These are phyloP conservation scores for Chromobotia macracanthus DNA, from an alignment of 2,797 vertebrate species.

Conservation along the genomic window DNA sequence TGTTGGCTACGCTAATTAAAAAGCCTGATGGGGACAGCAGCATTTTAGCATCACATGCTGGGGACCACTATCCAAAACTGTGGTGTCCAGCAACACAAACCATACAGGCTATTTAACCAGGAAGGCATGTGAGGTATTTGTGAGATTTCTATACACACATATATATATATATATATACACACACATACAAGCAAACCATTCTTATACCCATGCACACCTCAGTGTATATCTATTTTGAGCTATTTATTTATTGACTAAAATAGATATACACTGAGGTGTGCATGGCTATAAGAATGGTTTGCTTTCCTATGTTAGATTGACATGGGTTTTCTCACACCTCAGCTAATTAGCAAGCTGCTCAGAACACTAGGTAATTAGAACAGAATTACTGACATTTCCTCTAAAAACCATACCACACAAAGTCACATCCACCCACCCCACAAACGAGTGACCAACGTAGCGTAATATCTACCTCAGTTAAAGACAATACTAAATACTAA, in stretches of 20 bases:
- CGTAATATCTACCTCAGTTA: background rate
- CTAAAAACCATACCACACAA: constrained; percentile 57
- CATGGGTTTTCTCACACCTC: constrained; percentile 67
- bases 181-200: too few species aligned
- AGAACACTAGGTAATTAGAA: constrained; percentile 74
- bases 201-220: too few species aligned
- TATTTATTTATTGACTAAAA: too few species aligned
- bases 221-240: too few species aligned
- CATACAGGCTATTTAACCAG: background rate
- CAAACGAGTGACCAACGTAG: constrained; percentile 40
- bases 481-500: background rate
- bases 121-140: too few species aligned
- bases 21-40: background rate
- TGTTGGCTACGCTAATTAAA: background rate
- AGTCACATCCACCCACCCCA: constrained; percentile 40
- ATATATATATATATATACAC: too few species aligned
- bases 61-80: background rate
- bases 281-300: constrained; percentile 45
- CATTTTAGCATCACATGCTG: background rate
- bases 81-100: background rate
- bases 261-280: background rate
- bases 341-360: constrained; percentile 73
- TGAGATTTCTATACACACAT: too few species aligned
- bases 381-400: constrained; percentile 60
- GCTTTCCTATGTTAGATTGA: constrained; percentile 65